These are phyloP conservation scores for Sebastes minor DNA, from an alignment of 2,797 vertebrate genomes.

Conservation along the genomic window DNA sequence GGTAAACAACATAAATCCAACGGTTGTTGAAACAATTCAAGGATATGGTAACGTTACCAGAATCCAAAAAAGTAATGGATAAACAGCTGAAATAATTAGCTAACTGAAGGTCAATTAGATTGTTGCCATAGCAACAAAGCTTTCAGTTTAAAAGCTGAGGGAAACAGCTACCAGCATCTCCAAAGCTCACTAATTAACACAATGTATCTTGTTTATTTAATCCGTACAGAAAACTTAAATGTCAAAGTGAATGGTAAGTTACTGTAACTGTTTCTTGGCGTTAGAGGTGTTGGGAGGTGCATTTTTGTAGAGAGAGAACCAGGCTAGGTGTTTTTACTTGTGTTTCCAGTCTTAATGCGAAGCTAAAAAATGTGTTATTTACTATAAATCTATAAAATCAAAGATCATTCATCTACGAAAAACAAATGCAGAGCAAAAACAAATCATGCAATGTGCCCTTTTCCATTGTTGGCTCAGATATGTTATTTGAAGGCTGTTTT, in stretches of 20 bases:
- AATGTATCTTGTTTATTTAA: background rate
- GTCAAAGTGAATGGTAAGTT: background rate
- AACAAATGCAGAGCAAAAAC: background rate
- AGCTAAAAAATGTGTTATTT: background rate
- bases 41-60: background rate
- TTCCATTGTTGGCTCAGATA: slow-evolving; percentile 19
- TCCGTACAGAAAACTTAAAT: background rate
- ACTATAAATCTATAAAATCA: slow-evolving; percentile 2
- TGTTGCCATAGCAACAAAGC: background rate
- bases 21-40: background rate
- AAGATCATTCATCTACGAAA: background rate
- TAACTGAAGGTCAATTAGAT: background rate
- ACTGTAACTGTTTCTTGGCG: background rate
- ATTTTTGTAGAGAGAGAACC: background rate
- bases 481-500: slow-evolving; percentile 46
- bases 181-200: background rate
- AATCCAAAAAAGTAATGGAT: background rate
- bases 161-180: background rate
- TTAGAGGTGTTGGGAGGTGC: background rate
- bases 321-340: background rate
- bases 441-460: background rate
- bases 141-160: background rate
- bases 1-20: background rate
- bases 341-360: background rate
- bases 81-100: background rate